These are phyloP conservation scores for Parelbella ahira DNA, from an alignment of 2,888 invertebrate species.

Conservation along the genomic window DNA sequence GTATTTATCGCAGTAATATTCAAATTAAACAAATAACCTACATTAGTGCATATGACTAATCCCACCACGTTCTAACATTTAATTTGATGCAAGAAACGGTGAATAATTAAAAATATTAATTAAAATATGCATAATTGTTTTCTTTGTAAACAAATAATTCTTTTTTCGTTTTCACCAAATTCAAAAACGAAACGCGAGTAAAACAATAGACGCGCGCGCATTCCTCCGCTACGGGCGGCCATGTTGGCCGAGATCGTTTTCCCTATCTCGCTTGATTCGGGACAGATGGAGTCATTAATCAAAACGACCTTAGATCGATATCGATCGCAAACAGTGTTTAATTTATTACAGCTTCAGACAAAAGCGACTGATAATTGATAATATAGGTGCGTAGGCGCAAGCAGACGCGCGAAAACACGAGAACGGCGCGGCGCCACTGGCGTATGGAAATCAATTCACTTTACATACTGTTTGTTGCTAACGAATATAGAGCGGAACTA, in stretches of 20 bases:
- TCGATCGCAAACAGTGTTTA: conserved; percentile 74
- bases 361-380: conserved; percentile 64
- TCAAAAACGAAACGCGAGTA: conserved; percentile 14
- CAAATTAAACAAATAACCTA: too few relatives aligned
- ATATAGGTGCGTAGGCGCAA: conserved; percentile 70
- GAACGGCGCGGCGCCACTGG: conserved; percentile 70
- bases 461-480: conserved; percentile 34
- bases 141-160: too few relatives aligned
- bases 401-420: conserved; percentile 59
- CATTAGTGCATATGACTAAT: too few relatives aligned
- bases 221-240: conserved; percentile 64
- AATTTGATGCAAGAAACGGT: too few relatives aligned
- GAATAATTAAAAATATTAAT: too few relatives aligned
- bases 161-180: conserved; percentile 5
- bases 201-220: conserved; percentile 29
- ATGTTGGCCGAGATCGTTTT: conserved; percentile 61
- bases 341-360: conserved; percentile 52
- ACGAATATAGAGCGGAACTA: conserved; percentile 22
- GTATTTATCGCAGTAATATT: too few relatives aligned
- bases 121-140: too few relatives aligned
- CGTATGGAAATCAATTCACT: conserved; percentile 51
- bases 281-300: conserved; percentile 70
- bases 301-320: conserved; percentile 65
- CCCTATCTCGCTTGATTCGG: conserved; percentile 54
- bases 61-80: too few relatives aligned